A percentile compares a stretch with the other conserved stretches of the same genome.
Conservation (phyloP, 2,888 invertebrate genomes). For the Cryptophagus acutangulus region DNA sequence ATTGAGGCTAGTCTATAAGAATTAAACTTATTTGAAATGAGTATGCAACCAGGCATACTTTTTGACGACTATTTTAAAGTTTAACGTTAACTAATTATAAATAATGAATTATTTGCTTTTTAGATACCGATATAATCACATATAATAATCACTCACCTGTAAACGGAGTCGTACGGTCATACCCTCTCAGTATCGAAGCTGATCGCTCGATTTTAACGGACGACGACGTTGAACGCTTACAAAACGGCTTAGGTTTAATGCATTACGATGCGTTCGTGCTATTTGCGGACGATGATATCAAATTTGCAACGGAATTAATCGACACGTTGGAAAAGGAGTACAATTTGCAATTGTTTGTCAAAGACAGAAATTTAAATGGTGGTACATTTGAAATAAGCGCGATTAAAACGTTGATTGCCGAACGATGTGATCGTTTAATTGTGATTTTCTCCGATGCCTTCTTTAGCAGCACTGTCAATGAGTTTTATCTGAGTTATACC, state of each 20-base stretch:
- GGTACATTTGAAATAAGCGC: slow-evolving; percentile 70
- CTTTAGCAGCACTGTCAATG: slow-evolving; percentile 70
- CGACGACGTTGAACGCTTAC: slow-evolving; percentile 36
- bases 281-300: slow-evolving; percentile 67
- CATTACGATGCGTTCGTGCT: slow-evolving; percentile 75
- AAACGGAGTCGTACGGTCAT: slow-evolving; percentile 8
- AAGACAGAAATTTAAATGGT: slow-evolving; percentile 66
- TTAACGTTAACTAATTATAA: too few relatives aligned
- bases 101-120: too few relatives aligned
- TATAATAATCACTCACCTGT: too few relatives aligned
- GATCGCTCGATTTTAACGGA: slow-evolving; percentile 38
- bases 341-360: slow-evolving; percentile 66
- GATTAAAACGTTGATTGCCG: slow-evolving; percentile 66
- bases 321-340: slow-evolving; percentile 57
- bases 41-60: slow-evolving; percentile 3
- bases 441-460: slow-evolving; percentile 76
- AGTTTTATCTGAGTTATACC: slow-evolving; percentile 74
- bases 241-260: slow-evolving; percentile 47
- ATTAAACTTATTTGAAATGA: neutral
- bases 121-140: too few relatives aligned
- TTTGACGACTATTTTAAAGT: neutral
- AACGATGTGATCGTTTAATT: slow-evolving; percentile 73
- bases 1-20: too few relatives aligned
- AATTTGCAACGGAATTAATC: slow-evolving; percentile 64
- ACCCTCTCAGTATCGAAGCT: slow-evolving; percentile 25